Evolutionary conservation across 2,888 invertebrate genomes (phyloP).

Genomic region (Drosophila barbarae): DNA sequence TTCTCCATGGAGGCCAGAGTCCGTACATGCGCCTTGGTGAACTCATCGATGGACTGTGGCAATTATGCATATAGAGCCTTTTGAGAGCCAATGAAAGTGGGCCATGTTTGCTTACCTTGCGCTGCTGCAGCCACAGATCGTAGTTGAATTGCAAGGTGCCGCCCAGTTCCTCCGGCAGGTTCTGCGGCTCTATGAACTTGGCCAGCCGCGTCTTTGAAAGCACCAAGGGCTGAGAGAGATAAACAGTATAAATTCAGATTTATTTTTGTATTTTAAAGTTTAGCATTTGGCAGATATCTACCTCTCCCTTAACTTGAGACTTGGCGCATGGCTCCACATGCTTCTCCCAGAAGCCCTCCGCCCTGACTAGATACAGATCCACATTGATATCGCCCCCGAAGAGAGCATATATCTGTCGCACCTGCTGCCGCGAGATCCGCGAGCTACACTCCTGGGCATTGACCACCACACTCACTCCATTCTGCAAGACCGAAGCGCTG

Average conservation of each 20-base stretch:
- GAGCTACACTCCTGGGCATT: slow-evolving; percentile 85
- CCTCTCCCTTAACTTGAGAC: slow-evolving; percentile 83
- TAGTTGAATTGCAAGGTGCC: slow-evolving; percentile 87
- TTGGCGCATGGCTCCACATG: slow-evolving; percentile 86
- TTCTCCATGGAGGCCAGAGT: slow-evolving; percentile 83
- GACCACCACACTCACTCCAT: slow-evolving; percentile 83
- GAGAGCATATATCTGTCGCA: slow-evolving; percentile 82
- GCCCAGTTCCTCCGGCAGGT: slow-evolving; percentile 87
- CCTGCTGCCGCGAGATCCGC: slow-evolving; percentile 83
- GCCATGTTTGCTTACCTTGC: slow-evolving; percentile 83
- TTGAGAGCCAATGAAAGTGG: not conserved
- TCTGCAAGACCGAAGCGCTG: slow-evolving; percentile 74
- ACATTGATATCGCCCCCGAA: slow-evolving; percentile 80
- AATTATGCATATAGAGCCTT: not conserved
- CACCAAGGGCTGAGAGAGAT: slow-evolving; percentile 83
- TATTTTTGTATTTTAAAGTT: not conserved
- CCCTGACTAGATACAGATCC: slow-evolving; percentile 84
- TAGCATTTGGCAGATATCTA: slow-evolving; percentile 32
- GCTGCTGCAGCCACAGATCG: slow-evolving; percentile 86
- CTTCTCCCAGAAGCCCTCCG: slow-evolving; percentile 89
- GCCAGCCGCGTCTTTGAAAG: slow-evolving; percentile 85
- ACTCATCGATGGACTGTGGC: slow-evolving; percentile 85
- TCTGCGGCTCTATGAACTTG: slow-evolving; percentile 85
- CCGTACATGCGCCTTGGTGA: slow-evolving; percentile 82
- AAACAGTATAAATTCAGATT: not conserved